Base-by-base conservation (phyloP, 2,888 invertebrate species). In the Lithodes maja region DNA sequence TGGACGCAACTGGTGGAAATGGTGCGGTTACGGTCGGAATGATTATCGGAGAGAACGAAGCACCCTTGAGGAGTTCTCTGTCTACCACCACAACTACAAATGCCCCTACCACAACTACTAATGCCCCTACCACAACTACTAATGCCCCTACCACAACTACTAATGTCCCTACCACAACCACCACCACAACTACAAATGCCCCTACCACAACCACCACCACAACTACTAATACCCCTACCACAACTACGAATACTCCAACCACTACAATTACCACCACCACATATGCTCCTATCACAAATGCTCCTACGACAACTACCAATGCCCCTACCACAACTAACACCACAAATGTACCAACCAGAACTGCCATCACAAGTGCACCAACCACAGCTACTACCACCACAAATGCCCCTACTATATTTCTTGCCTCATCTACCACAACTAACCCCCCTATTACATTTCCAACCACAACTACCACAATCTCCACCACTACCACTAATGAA, bases 351-450 rank as follows among this genome's bases (percentile, higher is more conserved):
- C 33, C 33, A 17, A 33, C 33, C 33, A 74, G 5, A n/a, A 17
- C 12, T 74, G 17, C 74, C 33, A 33, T 33, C 33, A 33, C 33
- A 5, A 74, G 5, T 1, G 0, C 74, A n/a, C 5, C 74, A n/a
- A 74, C 74, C 74, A 74, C n/a, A 74, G 74, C 9, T 74, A n/a
- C 74, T 17, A 74, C n/a, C 17, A 74, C 74, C 74, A 74, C 17
- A n/a, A 17, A 17, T 74, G 17, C 74, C 33, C 12, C 74, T 33
- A 17, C 74, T 3, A 33, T 17, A n/a, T 74, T 17, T 17, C 12
- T 17, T 33, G 33, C 3, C n/a, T 17, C 3, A 17, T 7, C 74
- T 7, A 74, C 74, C 33, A 74, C 17, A n/a, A 17, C 3, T 74
- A 17, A 3, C 33, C 7, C 9, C 15, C 15, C 74, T 74, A 15